Evolutionary conservation across 2,797 vertebrate genomes (phyloP).

Genomic region (Vireo griseus): DNA sequence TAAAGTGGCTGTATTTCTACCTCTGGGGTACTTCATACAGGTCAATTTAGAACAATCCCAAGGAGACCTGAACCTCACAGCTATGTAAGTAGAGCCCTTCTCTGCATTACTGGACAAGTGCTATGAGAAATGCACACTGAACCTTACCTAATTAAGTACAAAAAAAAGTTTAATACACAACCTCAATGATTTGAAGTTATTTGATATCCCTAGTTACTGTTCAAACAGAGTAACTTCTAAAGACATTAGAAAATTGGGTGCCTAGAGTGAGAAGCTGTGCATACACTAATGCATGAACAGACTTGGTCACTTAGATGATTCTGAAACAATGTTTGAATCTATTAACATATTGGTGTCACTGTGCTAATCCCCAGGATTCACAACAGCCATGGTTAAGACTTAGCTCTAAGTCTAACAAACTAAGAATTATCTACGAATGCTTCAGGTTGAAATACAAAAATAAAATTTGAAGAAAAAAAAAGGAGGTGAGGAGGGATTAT

Average conservation of each 20-base stretch:
- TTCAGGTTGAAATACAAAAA: background rate
- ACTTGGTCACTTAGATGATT: background rate
- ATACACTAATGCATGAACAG: background rate
- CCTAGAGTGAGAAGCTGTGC: background rate
- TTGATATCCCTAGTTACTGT: background rate
- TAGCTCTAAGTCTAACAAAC: background rate
- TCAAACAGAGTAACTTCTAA: background rate
- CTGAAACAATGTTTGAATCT: background rate
- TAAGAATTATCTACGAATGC: background rate
- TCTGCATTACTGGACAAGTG: background rate
- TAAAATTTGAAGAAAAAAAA: background rate
- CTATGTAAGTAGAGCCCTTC: background rate
- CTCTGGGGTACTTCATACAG: background rate
- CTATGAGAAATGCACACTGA: background rate
- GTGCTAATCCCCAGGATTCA: background rate
- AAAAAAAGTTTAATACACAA: background rate
- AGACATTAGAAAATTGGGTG: background rate
- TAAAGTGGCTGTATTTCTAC: background rate
- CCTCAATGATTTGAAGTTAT: background rate
- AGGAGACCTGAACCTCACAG: background rate
- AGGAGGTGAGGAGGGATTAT: accelerated
- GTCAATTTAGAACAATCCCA: background rate
- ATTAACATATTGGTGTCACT: background rate
- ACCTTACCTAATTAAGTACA: background rate
- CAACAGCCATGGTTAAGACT: background rate